Evolutionary conservation across 2,797 vertebrate species (phyloP).

Genomic region (Limnodromus scolopaceus): DNA sequence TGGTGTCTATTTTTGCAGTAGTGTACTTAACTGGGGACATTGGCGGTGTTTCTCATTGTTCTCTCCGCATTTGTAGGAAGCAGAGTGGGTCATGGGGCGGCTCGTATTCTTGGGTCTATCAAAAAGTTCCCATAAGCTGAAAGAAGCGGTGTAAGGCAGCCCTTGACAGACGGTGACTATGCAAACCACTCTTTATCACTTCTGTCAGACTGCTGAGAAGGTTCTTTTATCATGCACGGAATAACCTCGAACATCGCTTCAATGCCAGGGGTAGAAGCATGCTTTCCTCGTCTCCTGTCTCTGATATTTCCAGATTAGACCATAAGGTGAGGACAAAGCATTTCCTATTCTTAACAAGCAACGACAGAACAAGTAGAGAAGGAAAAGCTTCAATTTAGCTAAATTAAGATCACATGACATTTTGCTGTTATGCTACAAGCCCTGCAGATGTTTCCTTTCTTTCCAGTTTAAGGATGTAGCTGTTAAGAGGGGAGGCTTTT

Average conservation of each 20-base stretch:
- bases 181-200: background rate
- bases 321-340: slow-evolving; percentile 37
- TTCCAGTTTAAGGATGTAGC: slow-evolving; percentile 65
- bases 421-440: slow-evolving; percentile 52
- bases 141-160: background rate
- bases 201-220: background rate
- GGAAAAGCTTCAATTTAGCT: slow-evolving; percentile 39
- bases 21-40: background rate
- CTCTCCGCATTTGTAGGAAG: background rate
- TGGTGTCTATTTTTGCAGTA: background rate
- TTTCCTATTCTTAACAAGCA: slow-evolving; percentile 41
- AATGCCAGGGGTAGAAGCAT: background rate
- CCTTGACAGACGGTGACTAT: background rate
- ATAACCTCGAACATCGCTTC: background rate
- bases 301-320: background rate
- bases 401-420: slow-evolving; percentile 57
- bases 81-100: background rate
- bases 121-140: background rate
- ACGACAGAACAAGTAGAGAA: background rate
- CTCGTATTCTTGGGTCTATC: background rate
- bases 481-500: slow-evolving; percentile 48
- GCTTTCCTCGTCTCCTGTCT: background rate
- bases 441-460: slow-evolving; percentile 74
- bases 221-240: background rate
- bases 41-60: rapidly evolving